phyloP scores from a whole-genome alignment of 2,888 invertebrate species.

The Cyclophora punctaria region DNA sequence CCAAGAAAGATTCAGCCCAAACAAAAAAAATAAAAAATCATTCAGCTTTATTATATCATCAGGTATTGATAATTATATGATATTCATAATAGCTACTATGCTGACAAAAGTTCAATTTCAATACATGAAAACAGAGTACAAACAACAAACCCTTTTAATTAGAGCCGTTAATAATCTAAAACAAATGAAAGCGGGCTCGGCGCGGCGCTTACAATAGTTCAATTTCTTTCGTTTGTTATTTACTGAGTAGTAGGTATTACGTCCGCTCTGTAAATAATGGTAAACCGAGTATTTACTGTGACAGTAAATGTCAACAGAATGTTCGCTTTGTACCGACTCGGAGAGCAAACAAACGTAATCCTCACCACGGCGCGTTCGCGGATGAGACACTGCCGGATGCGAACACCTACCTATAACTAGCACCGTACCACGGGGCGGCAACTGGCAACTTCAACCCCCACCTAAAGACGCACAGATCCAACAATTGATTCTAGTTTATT shows the following conservation, averaged over 20 bases:
- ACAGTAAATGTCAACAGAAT: slow-evolving; percentile 65
- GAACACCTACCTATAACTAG: neutral
- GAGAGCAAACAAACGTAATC: slow-evolving; percentile 61
- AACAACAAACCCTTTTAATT: no score
- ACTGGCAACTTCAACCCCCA: neutral
- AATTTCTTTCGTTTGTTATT: slow-evolving; percentile 33
- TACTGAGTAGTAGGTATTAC: slow-evolving; percentile 44
- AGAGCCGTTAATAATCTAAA: no score
- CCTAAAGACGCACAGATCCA: slow-evolving; percentile 17
- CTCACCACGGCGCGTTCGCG: slow-evolving; percentile 22
- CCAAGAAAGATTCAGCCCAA: no score
- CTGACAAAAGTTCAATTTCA: no score
- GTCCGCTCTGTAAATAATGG: slow-evolving; percentile 62
- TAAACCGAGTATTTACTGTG: slow-evolving; percentile 63
- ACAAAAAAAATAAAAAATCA: no score
- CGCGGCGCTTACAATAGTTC: slow-evolving; percentile 9
- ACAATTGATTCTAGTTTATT: slow-evolving; percentile 32
- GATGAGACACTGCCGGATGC: slow-evolving; percentile 26
- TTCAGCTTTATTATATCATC: no score
- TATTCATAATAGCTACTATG: no score
- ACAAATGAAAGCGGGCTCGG: no score
- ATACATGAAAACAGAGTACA: no score
- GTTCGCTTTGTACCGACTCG: slow-evolving; percentile 61
- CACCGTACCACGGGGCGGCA: no score
- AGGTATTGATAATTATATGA: no score